phyloP scores from a whole-genome alignment of 64 coral and sea anemone species.

The Montipora foliosa region DNA sequence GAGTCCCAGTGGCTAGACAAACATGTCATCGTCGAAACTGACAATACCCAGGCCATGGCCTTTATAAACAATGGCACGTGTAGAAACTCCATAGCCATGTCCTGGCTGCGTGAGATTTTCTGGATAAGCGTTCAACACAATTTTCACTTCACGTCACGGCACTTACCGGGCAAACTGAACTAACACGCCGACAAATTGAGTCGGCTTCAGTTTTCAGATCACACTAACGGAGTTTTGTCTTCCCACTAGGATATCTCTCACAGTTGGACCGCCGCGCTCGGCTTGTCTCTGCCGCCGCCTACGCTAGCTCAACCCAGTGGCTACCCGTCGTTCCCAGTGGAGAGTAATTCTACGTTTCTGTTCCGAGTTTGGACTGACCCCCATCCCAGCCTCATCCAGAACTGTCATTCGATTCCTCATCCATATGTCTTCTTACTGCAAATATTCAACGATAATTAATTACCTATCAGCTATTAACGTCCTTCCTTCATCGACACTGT shows the following conservation, averaged over 20 bases:
- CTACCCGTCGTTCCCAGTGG: slow-evolving; percentile 22
- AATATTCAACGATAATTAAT: slow-evolving; percentile 3
- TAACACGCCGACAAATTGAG: neutral
- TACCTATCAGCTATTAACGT: slow-evolving; percentile 25
- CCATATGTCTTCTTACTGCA: slow-evolving; percentile 9
- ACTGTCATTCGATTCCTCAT: slow-evolving; percentile 27
- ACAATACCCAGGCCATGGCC: slow-evolving; percentile 9
- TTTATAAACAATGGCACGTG: no score
- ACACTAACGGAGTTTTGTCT: neutral
- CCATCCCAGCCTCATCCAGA: neutral
- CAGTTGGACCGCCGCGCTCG: neutral
- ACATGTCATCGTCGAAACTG: slow-evolving; percentile 4
- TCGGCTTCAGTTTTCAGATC: neutral
- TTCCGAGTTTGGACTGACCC: neutral
- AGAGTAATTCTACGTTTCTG: slow-evolving; percentile 6
- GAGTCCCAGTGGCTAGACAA: neutral
- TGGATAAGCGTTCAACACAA: neutral
- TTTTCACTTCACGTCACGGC: neutral
- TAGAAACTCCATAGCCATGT: no score
- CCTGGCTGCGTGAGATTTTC: no score
- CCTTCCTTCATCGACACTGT: slow-evolving; percentile 21
- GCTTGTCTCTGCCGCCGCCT: neutral
- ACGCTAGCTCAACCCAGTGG: neutral
- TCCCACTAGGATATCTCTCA: neutral
- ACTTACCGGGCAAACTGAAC: neutral